Percentiles rank a stretch among this genome's conserved stretches.
phyloP scores from a whole-genome alignment of 1,140 invertebrate species.

The Lepidurus arcticus region DNA sequence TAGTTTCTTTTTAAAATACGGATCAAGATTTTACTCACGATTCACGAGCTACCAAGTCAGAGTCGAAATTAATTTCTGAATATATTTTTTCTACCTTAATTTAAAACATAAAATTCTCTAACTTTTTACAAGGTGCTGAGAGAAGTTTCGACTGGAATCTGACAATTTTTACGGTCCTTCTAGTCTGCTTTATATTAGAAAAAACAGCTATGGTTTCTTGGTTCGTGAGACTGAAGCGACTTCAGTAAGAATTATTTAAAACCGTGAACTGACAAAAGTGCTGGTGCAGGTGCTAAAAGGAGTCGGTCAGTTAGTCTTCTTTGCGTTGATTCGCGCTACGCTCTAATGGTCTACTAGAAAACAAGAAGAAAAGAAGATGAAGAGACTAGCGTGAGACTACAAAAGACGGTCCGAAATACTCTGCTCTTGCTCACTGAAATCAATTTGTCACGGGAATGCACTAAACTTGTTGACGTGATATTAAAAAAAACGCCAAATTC shows the following conservation, averaged over 20 bases:
- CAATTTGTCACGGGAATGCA: background rate
- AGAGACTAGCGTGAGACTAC: too few species aligned
- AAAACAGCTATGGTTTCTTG: background rate
- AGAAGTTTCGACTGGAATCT: background rate
- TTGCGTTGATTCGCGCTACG: too few species aligned
- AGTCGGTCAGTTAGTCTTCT: too few species aligned
- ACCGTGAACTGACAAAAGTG: background rate
- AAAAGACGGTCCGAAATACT: too few species aligned
- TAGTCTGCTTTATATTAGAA: background rate
- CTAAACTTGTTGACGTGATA: background rate
- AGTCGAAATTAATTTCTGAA: too few species aligned
- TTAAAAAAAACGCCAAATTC: too few species aligned
- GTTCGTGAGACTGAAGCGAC: background rate
- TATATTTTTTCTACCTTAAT: too few species aligned
- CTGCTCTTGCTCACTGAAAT: background rate
- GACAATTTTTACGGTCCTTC: background rate
- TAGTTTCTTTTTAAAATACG: too few species aligned
- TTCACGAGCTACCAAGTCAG: too few species aligned
- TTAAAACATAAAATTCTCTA: background rate
- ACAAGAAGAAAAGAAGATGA: too few species aligned
- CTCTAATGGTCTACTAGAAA: too few species aligned
- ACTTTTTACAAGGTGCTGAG: background rate
- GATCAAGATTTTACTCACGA: too few species aligned
- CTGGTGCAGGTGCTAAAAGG: background rate
- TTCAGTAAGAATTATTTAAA: background rate